Evolutionary conservation across 2,113 vertebrate genomes (phyloP).

Genomic region (Crotophaga sulcirostris): DNA sequence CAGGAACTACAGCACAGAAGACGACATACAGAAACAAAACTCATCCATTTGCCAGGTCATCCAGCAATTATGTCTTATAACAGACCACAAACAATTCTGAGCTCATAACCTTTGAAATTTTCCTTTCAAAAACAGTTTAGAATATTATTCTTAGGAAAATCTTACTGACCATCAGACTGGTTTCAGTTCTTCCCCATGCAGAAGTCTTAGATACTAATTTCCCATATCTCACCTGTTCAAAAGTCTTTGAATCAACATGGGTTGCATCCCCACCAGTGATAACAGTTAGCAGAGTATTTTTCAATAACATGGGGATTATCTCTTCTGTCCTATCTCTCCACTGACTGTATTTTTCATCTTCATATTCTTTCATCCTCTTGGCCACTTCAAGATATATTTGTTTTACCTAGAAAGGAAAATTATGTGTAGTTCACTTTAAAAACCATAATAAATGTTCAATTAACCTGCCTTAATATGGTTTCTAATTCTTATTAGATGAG

Average conservation of each 20-base stretch:
- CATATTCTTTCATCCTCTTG: constrained; percentile 79
- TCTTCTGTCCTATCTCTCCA: constrained; percentile 77
- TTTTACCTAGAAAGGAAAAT: constrained; percentile 76
- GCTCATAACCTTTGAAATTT: background rate
- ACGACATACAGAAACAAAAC: background rate
- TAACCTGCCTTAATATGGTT: background rate
- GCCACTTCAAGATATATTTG: constrained; percentile 81
- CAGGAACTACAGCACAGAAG: background rate
- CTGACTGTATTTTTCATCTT: constrained; percentile 73
- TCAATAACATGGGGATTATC: constrained; percentile 78
- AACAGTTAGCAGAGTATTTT: constrained; percentile 76
- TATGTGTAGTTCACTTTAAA: background rate
- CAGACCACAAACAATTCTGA: background rate
- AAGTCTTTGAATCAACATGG: background rate
- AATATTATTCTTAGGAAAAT: background rate
- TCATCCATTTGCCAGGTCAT: background rate
- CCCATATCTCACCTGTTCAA: constrained; percentile 46
- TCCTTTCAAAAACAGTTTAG: background rate
- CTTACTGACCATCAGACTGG: background rate
- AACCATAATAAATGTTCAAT: background rate
- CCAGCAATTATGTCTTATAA: background rate
- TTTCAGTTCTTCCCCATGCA: background rate
- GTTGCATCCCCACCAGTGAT: background rate
- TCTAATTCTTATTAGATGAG: background rate
- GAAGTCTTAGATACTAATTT: background rate